Base-by-base conservation (phyloP, 2,888 invertebrate genomes). In the Aspidiotus destructor region DNA sequence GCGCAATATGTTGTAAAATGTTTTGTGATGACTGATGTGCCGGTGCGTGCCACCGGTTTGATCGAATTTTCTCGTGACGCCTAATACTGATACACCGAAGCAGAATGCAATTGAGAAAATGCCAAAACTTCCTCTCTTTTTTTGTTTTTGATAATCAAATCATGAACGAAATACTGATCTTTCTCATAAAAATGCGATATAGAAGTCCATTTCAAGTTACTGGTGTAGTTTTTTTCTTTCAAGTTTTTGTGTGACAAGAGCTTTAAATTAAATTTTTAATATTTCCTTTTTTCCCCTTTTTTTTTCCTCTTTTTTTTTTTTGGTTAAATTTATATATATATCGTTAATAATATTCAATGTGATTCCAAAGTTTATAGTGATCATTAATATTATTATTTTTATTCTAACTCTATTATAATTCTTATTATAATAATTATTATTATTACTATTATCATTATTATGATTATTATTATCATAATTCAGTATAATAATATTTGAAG, bases 281-380 rank as follows among this genome's bases (percentile, higher is more conserved):
- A 65, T 57, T 57, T 44, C 48, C 28, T 28, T 28, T 28, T 28
- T 28, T 28, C 5, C 5, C 28, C 28, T 5, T 5, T 28, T 28
- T 28, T 28, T 28, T 28, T 28, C 5, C 28, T 28, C 5, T 28
- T 28, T 28, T 28, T 28, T 28, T 28, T 28, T 28, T 5, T 5
- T 5, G 28, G 5, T 28, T 28, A 28, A 28, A 28, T 57, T 65
- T 65, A 65, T 65, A 58, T 65, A 40, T 65, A 65, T 65, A 65
- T 65, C 57, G 65, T 58, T 65, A 65, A 65, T 58, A 65, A 65
- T 65, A 65, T 65, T 65, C 28, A 65, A 65, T 65, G 65, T 65
- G 65, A 65, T 65, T 65, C 57, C 57, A 65, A 58, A 65, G 65
- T 65, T 65, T 65, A 65, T 65, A 65, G 65, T 65, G 65, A 65